Percentiles rank a stretch among this genome's conserved stretches.
Evolutionary conservation across 1,140 invertebrate species (phyloP).

Genomic region (Saccostrea echinata): DNA sequence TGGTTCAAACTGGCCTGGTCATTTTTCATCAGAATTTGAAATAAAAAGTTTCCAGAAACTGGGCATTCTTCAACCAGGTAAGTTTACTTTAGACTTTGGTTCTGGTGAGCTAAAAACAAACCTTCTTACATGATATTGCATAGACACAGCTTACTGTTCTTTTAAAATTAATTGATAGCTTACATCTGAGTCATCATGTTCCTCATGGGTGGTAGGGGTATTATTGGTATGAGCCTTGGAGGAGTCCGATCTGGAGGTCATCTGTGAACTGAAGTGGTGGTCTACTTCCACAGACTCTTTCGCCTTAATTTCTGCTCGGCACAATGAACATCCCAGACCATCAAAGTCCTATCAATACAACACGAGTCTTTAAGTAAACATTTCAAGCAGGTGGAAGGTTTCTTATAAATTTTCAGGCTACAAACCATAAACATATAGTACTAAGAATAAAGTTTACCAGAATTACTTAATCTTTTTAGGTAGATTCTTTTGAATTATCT

Average conservation of each 20-base stretch:
- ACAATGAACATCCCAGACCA: conserved; percentile 99
- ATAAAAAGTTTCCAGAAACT: background rate
- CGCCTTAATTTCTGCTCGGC: conserved; percentile 98
- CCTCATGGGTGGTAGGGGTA: background rate
- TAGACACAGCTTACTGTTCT: background rate
- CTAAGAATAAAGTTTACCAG: too few relatives aligned
- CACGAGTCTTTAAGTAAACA: background rate
- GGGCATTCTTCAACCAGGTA: background rate
- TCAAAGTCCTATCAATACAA: conserved; percentile 89
- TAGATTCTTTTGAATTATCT: too few relatives aligned
- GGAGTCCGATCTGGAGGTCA: conserved; percentile 49
- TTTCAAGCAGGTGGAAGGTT: too few relatives aligned
- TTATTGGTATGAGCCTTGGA: background rate
- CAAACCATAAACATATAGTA: too few relatives aligned
- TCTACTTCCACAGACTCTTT: conserved; percentile 95
- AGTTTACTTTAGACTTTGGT: background rate
- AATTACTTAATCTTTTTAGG: too few relatives aligned
- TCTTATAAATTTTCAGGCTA: too few relatives aligned
- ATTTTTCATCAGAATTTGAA: background rate
- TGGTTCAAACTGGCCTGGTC: background rate
- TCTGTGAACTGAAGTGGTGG: conserved; percentile 82
- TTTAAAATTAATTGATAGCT: background rate
- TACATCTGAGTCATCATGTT: conserved; percentile 49
- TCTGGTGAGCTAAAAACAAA: background rate
- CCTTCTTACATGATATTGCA: background rate